phyloP scores from a whole-genome alignment of 64 coral and sea anemone genomes.

The Pocillopora verrucosa region DNA sequence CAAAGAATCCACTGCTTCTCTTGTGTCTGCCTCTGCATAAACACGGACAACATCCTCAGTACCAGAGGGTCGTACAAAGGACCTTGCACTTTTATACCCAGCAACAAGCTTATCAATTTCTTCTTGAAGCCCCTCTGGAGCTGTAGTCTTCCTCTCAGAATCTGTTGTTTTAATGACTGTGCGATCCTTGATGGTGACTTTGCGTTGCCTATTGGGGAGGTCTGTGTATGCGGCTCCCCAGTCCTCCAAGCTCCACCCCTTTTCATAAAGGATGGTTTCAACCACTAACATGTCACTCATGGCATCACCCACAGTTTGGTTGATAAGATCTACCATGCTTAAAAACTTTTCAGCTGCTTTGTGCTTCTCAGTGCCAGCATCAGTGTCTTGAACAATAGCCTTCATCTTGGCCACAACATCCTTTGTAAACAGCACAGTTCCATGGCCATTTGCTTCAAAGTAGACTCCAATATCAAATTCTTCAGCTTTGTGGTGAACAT shows the following conservation, averaged over 20 bases:
- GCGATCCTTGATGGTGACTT: slow-evolving; percentile 89
- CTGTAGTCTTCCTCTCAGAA: slow-evolving; percentile 70
- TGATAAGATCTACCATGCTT: slow-evolving; percentile 80
- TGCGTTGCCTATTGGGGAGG: slow-evolving; percentile 81
- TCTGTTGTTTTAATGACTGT: slow-evolving; percentile 86
- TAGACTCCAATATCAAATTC: slow-evolving; percentile 97
- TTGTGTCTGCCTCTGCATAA: slow-evolving; percentile 86
- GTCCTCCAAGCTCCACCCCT: slow-evolving; percentile 70
- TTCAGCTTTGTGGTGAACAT: slow-evolving; percentile 87
- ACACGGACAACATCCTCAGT: slow-evolving; percentile 98
- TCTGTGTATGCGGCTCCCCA: slow-evolving; percentile 83
- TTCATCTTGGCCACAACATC: slow-evolving; percentile 63
- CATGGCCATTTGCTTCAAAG: slow-evolving; percentile 98
- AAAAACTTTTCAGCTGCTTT: slow-evolving; percentile 72
- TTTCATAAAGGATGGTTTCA: slow-evolving; percentile 83
- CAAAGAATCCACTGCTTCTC: slow-evolving; percentile 78
- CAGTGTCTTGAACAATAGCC: slow-evolving; percentile 29
- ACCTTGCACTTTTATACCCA: slow-evolving; percentile 73
- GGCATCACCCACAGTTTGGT: slow-evolving; percentile 95
- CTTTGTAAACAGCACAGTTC: slow-evolving; percentile 83
- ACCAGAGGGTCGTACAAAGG: slow-evolving; percentile 93
- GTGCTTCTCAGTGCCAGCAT: slow-evolving; percentile 41
- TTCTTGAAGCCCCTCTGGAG: slow-evolving; percentile 78
- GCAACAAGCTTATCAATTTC: slow-evolving; percentile 77
- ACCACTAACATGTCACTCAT: slow-evolving; percentile 93